Base-by-base conservation (phyloP, 2,888 invertebrate species). In the Ennomos quercinarius region DNA sequence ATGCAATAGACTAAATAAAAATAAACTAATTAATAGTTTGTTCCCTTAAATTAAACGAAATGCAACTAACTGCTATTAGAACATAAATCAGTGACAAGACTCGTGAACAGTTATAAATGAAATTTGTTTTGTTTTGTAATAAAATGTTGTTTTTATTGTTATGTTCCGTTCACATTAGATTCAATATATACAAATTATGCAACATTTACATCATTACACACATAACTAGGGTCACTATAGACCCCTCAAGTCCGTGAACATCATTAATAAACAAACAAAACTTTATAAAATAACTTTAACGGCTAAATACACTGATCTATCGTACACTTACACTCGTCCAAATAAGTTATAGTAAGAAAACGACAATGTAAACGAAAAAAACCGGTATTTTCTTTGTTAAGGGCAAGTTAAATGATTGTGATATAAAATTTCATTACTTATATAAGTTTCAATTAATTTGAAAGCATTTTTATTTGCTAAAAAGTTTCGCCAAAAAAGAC, bases 111-210 rank as follows among this genome's bases (percentile, higher is more conserved):
- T 66, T 63, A 43, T 70, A 88, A 91, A 91, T 89, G 77, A 90
- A 91, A 91, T 2, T 83, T 76, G 81, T 84, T 73, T 65, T 79
- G 63, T 86, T 91, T 91, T 89, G 87, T 91, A 89, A 85, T 91
- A 91, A 91, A 92, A 88, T 80, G 73, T 85, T 82, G 78, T 86
- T 88, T 51, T 90, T 89, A 87, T 90, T 89, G 81, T 81, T 80
- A 82, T 77, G 80, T 80, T 83, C 78, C 84, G 81, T 90, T 90
- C 89, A 91, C 89, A 91, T 88, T 82, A 81, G 77, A 78, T 87
- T 90, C 91, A 86, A 89, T 92, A 92, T 92, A 92, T 92, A 92
- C 91, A 92, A 87, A 91, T 91, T 86, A 89, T 84, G 81, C 79
- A 89, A 88, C 89, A 91, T 91, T 89, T 91, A 91, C 90, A 89